Percentiles rank a stretch among this genome's conserved stretches.
Evolutionary conservation across 2,113 vertebrate genomes (phyloP).

Genomic region (Colossoma macropomum): DNA sequence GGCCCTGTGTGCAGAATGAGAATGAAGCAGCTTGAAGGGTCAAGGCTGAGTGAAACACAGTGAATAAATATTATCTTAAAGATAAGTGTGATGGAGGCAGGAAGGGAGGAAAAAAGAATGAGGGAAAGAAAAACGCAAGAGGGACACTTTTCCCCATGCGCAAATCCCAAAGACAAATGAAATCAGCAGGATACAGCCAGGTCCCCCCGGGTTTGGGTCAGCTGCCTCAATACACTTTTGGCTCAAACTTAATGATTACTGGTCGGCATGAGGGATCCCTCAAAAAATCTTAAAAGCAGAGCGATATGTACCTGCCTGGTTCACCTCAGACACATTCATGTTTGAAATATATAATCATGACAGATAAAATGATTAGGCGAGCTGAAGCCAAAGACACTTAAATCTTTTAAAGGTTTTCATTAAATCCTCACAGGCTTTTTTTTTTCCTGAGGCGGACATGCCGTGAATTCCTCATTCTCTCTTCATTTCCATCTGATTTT

Average conservation of each 20-base stretch:
- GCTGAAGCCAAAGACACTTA: not conserved
- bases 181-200: not conserved
- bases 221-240: not conserved
- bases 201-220: not conserved
- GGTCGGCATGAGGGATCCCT: not conserved
- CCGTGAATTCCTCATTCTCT: slow-evolving; percentile 18
- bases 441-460: not conserved
- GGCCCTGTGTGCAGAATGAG: slow-evolving; percentile 1
- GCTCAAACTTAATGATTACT: not conserved
- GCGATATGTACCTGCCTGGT: not conserved
- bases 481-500: slow-evolving; percentile 20
- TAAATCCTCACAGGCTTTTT: not conserved
- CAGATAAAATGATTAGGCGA: slow-evolving; percentile 10
- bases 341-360: not conserved
- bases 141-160: not conserved
- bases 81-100: slow-evolving; percentile 19
- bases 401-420: slow-evolving; percentile 20
- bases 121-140: not conserved
- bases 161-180: slow-evolving; percentile 19
- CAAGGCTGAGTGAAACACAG: slow-evolving; percentile 16
- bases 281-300: not conserved
- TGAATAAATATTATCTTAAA: slow-evolving; percentile 24
- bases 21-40: slow-evolving; percentile 23
- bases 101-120: not conserved
- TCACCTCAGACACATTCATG: slow-evolving; percentile 4